Base-by-base conservation (phyloP, 1,140 invertebrate genomes). In the Drosophila grimshawi region DNA sequence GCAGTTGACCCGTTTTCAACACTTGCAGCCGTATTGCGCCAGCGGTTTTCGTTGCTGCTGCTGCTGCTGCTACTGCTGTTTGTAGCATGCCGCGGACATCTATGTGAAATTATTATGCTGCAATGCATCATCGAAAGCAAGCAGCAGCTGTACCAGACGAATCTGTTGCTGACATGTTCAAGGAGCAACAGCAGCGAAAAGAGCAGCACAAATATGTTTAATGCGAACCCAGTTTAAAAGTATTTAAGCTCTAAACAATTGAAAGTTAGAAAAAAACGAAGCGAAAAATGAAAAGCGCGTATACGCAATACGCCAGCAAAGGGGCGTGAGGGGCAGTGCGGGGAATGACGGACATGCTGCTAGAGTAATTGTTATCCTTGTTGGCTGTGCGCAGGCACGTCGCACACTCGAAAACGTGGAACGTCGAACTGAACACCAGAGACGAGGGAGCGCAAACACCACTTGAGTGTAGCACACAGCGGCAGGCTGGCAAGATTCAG, bases 111-210 rank as follows among this genome's bases (percentile, higher is more conserved):
- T 86, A 86, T 88, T 82, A 73, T 80, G 76, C 83, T 88, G 82
- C 82, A 88, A 86, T 86, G 83, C 83, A 86, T 86, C 82, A 86
- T 86, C 76, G 59, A 79, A 80, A 86, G 83, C 88, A 86, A 86
- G 88, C 83, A 80, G 75, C 56, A 56, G 64, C 56, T 30, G 56
- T 41, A 61, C 35, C 32, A 55, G 74, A 48, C 49, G 39, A 57
- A 46, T 29, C 67, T 88, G 82, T 62, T 65, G 70, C 68, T 88
- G 80, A 83, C 82, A 88, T 76, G 60, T 74, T 82, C 57, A 52
- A 79, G 64, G 74, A 43, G 39, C 39, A n/a, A 43, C 51, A 51
- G 56, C 30, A 60, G 45, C 37, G 19, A n/a, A 19, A 35, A 11
- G 3, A 33, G 11, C 29, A 41, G 45, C 45, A 51, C 8, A 56